Percentiles rank a stretch among this genome's conserved stretches.
phyloP scores from a whole-genome alignment of 35 echinoderm and acorn worm genomes.

The Apostichopus parvimensis region DNA sequence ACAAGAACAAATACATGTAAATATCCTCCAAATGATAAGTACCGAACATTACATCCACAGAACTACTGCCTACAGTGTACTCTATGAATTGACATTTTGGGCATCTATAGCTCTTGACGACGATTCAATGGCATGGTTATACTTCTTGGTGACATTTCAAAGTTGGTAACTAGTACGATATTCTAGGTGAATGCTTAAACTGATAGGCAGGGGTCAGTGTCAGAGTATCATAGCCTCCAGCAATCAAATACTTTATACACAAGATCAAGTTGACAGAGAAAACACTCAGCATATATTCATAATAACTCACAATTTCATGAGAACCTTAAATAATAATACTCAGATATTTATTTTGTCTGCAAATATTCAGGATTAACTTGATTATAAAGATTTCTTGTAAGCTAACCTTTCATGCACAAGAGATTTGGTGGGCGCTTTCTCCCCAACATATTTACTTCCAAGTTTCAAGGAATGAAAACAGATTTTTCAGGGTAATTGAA shows the following conservation, averaged over 20 bases:
- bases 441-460: neutral
- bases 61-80: neutral
- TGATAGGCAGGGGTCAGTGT: neutral
- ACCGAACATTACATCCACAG: neutral
- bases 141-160: neutral
- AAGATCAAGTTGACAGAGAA: neutral
- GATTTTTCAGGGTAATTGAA: too few species aligned
- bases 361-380: neutral
- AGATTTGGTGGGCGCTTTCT: neutral
- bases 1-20: too few species aligned
- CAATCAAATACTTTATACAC: neutral
- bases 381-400: neutral
- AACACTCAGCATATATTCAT: neutral
- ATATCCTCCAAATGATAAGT: too few species aligned
- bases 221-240: neutral
- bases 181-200: neutral
- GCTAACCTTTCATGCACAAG: neutral
- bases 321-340: neutral
- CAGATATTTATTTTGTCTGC: neutral
- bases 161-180: neutral
- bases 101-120: neutral
- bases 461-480: too few species aligned
- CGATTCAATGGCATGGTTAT: neutral
- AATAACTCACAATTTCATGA: neutral
- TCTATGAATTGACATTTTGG: neutral